Evolutionary conservation across 2,113 vertebrate genomes (phyloP).

Genomic region (Coptodon rendalli): DNA sequence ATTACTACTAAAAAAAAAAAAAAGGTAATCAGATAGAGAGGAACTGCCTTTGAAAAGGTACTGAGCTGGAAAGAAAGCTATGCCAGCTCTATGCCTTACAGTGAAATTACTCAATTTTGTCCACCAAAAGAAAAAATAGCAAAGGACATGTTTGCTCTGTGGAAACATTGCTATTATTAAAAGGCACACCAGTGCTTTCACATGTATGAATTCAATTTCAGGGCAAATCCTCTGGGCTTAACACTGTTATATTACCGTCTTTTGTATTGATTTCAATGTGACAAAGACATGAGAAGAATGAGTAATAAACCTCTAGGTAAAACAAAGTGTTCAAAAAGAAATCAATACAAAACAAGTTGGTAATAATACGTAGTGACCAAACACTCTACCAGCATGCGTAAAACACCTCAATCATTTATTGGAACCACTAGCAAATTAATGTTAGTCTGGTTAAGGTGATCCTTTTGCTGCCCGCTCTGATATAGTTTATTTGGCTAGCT

Average conservation of each 20-base stretch:
- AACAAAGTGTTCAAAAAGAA: constrained; percentile 1
- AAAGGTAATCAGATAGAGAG: neutral
- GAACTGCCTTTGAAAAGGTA: constrained; percentile 1
- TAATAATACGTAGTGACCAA: neutral
- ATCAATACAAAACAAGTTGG: neutral
- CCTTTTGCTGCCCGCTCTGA: neutral
- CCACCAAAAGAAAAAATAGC: neutral
- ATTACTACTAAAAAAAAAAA: neutral
- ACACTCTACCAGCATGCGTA: neutral
- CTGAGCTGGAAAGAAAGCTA: neutral
- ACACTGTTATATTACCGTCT: neutral
- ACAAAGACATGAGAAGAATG: neutral
- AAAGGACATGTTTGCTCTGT: neutral
- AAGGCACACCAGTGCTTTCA: neutral
- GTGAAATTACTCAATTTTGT: neutral
- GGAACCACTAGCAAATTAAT: neutral
- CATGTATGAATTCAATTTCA: constrained; percentile 1
- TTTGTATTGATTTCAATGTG: neutral
- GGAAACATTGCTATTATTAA: neutral
- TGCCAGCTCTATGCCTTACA: neutral
- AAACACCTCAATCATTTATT: constrained; percentile 7
- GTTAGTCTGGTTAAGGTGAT: neutral
- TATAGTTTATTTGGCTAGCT: neutral
- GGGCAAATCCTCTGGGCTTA: neutral
- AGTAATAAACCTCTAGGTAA: neutral